A percentile compares a stretch with the other conserved stretches of the same genome.
These are phyloP conservation scores for Xenopus laevis DNA, from an alignment of 2,113 vertebrate genomes.

Conservation along the genomic window DNA sequence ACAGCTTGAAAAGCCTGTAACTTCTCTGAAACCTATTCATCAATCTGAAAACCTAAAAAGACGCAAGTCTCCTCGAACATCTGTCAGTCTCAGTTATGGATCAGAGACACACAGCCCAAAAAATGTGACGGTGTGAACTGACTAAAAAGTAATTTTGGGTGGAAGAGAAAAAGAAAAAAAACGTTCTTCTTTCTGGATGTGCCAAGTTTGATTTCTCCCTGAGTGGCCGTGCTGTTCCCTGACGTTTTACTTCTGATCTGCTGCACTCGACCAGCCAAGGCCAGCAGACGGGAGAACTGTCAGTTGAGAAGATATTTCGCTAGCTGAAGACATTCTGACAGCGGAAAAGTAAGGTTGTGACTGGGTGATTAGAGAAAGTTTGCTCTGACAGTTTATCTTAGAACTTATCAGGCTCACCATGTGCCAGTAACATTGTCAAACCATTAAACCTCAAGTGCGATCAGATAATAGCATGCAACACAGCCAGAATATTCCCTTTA, in stretches of 20 bases:
- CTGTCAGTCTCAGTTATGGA: no score
- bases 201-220: conserved; percentile 49
- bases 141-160: conserved; percentile 17
- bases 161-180: conserved; percentile 14
- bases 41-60: no score
- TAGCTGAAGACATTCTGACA: conserved; percentile 36
- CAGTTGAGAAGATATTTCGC: conserved; percentile 38
- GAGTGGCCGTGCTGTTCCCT: conserved; percentile 47
- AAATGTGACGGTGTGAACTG: conserved; percentile 33
- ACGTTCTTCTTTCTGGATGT: conserved; percentile 30
- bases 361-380: not conserved
- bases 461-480: no score
- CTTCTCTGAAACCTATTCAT: no score
- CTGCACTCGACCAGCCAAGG: conserved; percentile 47
- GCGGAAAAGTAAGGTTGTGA: not conserved
- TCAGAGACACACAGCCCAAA: conserved; percentile 25
- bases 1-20: no score
- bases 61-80: no score
- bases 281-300: conserved; percentile 46
- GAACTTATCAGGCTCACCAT: no score
- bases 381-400: conserved; percentile 26
- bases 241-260: conserved; percentile 44
- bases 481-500: no score
- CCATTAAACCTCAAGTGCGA: no score
- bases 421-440: no score